Evolutionary conservation across 2,888 invertebrate species (phyloP).

Genomic region (Leucozona laternaria): DNA sequence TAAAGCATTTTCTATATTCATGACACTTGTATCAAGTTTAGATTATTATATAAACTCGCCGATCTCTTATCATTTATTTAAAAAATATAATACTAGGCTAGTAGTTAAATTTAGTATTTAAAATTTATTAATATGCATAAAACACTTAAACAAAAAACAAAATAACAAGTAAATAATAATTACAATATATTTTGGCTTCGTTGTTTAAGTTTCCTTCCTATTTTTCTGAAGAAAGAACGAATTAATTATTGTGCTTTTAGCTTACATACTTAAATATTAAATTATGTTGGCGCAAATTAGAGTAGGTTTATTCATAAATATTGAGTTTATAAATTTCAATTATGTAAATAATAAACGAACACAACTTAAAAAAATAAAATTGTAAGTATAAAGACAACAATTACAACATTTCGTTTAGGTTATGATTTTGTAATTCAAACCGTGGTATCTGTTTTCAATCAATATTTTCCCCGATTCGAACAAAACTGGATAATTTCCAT

Average conservation of each 20-base stretch:
- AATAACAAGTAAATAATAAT: conserved; percentile 4
- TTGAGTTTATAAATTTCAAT: conserved; percentile 36
- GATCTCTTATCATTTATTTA: conserved; percentile 66
- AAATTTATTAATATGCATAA: conserved; percentile 39
- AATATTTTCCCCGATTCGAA: no score
- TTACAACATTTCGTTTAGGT: no score
- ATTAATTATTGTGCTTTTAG: conserved; percentile 62
- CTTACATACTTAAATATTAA: conserved; percentile 21
- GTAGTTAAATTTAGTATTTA: conserved; percentile 63
- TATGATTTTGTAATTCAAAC: no score
- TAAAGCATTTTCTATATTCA: conserved; percentile 60
- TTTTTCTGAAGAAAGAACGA: conserved; percentile 25
- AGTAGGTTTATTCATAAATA: conserved; percentile 38
- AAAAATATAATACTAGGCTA: conserved; percentile 49
- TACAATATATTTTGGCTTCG: conserved; percentile 20
- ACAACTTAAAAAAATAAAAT: conserved; percentile 41
- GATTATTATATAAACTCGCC: conserved; percentile 62
- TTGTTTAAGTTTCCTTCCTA: conserved; percentile 51
- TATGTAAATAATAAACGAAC: conserved; percentile 58
- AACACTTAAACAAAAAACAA: conserved; percentile 4
- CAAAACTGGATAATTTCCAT: no score
- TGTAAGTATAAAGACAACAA: no score
- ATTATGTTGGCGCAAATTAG: conserved; percentile 38
- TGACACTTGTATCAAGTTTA: conserved; percentile 71
- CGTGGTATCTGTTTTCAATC: no score